Percentiles rank a stretch among this genome's conserved stretches.
Conservation (phyloP, 2,888 invertebrate species). For the Pyrochroa serraticornis region DNA sequence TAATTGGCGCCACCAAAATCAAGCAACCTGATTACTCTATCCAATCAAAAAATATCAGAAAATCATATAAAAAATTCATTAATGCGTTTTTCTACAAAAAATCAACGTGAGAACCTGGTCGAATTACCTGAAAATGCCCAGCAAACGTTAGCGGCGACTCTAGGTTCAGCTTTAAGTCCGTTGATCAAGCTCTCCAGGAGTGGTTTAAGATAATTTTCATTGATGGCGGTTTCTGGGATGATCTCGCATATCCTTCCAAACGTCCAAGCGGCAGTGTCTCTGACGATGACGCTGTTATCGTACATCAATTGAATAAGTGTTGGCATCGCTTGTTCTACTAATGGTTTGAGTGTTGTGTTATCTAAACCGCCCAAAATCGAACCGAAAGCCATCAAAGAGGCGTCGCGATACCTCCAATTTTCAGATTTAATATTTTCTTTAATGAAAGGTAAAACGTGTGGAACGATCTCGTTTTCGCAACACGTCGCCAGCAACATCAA, state of each 20-base stretch:
- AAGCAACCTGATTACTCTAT: no score
- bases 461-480: slow-evolving; percentile 97
- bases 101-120: no score
- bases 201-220: slow-evolving; percentile 81
- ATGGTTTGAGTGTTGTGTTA: slow-evolving; percentile 81
- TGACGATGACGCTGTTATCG: slow-evolving; percentile 90
- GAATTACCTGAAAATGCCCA: slow-evolving; percentile 92
- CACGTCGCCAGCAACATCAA: slow-evolving; percentile 96
- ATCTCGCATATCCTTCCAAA: slow-evolving; percentile 94
- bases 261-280: slow-evolving; percentile 98
- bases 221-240: slow-evolving; percentile 93
- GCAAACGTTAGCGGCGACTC: slow-evolving; percentile 98
- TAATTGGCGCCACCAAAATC: no score
- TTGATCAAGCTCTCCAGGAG: slow-evolving; percentile 80
- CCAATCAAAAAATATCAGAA: no score
- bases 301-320: slow-evolving; percentile 94
- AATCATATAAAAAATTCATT: no score
- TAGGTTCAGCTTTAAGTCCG: slow-evolving; percentile 89
- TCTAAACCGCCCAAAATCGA: slow-evolving; percentile 84
- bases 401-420: slow-evolving; percentile 88
- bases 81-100: no score
- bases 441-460: slow-evolving; percentile 94
- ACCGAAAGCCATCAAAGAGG: slow-evolving; percentile 98
- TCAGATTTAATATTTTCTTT: slow-evolving; percentile 90
- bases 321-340: slow-evolving; percentile 97